Conservation (phyloP, 1,140 invertebrate species). For the Triops cancriformis region DNA sequence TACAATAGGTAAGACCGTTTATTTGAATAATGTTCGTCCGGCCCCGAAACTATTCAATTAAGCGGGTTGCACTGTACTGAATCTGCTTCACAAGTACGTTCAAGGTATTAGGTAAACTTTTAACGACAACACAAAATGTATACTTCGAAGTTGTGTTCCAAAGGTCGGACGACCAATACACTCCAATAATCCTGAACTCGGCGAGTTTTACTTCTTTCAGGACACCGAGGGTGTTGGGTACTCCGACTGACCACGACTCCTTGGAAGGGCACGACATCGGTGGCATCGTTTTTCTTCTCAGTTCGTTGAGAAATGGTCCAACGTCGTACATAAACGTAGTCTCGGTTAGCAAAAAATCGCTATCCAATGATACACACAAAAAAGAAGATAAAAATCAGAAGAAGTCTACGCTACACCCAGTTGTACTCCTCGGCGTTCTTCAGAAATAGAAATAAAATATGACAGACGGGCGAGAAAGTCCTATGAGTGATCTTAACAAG, state of each 20-base stretch:
- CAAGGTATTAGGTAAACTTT: too few relatives aligned
- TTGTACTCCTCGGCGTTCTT: too few relatives aligned
- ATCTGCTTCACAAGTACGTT: too few relatives aligned
- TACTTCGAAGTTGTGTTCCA: slow-evolving; percentile 51
- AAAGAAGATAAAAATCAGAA: slow-evolving; percentile 27
- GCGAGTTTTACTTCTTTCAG: slow-evolving; percentile 33
- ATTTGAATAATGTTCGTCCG: too few relatives aligned
- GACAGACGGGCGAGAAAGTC: slow-evolving; percentile 21
- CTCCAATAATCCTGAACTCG: slow-evolving; percentile 75
- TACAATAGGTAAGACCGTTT: too few relatives aligned
- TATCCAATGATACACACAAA: slow-evolving; percentile 40
- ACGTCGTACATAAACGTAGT: slow-evolving; percentile 73
- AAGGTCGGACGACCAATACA: slow-evolving; percentile 71
- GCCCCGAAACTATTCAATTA: too few relatives aligned
- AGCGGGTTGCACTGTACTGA: too few relatives aligned
- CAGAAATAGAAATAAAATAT: slow-evolving; percentile 28
- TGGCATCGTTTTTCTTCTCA: slow-evolving; percentile 35
- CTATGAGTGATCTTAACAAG: slow-evolving; percentile 9
- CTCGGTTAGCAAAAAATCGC: slow-evolving; percentile 71
- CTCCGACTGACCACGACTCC: slow-evolving; percentile 52
- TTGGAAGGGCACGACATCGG: slow-evolving; percentile 30
- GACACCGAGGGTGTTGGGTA: slow-evolving; percentile 29
- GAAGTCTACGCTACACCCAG: background rate
- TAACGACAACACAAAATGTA: slow-evolving; percentile 19
- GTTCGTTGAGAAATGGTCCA: slow-evolving; percentile 49